phyloP scores from a whole-genome alignment of 2,113 vertebrate species.

The Chunga burmeisteri region DNA sequence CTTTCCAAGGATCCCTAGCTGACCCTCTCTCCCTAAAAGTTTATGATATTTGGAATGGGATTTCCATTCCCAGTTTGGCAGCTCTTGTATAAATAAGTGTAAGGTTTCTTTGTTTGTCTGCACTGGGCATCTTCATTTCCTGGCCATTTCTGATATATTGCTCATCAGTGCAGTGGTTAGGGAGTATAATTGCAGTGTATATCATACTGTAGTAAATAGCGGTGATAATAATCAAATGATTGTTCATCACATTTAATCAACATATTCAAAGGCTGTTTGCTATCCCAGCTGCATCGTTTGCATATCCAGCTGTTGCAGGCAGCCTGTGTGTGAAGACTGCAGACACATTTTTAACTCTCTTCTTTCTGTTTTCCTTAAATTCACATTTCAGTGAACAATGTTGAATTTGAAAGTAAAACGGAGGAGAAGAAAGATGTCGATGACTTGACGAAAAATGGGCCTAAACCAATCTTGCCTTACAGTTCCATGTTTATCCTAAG shows the following conservation, averaged over 20 bases:
- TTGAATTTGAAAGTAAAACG: slow-evolving; percentile 85
- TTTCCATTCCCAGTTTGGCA: background rate
- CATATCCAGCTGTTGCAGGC: slow-evolving; percentile 31
- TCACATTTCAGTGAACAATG: slow-evolving; percentile 82
- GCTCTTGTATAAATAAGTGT: background rate
- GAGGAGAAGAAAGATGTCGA: slow-evolving; percentile 89
- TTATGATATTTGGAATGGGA: background rate
- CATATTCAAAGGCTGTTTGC: background rate
- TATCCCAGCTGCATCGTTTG: slow-evolving; percentile 18
- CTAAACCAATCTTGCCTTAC: slow-evolving; percentile 90
- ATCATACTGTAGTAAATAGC: background rate
- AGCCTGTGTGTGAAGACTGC: background rate
- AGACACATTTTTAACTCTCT: background rate
- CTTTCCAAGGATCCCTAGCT: background rate
- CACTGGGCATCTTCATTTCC: slow-evolving; percentile 14
- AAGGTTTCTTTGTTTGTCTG: background rate
- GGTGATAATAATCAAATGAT: background rate
- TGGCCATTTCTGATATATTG: background rate
- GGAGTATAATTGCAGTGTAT: background rate
- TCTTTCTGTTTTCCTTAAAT: background rate
- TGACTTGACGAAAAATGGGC: slow-evolving; percentile 73
- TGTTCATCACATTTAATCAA: slow-evolving; percentile 24
- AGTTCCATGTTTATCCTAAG: slow-evolving; percentile 96
- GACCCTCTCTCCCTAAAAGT: background rate
- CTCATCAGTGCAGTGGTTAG: background rate